Percentiles rank a stretch among this genome's conserved stretches.
phyloP scores from a whole-genome alignment of 2,888 invertebrate species.

The Bombylius major region DNA sequence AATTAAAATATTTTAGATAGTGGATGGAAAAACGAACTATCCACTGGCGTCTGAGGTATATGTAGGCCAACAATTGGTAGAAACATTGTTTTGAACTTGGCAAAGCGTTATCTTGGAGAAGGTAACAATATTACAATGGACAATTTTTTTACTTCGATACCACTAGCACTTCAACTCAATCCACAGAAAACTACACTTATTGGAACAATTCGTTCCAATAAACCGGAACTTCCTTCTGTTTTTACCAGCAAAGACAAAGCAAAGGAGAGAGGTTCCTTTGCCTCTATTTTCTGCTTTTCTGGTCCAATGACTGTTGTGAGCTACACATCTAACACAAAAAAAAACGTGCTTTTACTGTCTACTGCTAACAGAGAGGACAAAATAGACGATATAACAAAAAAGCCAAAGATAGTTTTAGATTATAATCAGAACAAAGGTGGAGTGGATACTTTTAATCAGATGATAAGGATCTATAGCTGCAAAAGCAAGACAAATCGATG shows the following conservation, averaged over 20 bases:
- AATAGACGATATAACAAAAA: constrained; percentile 7
- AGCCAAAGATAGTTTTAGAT: constrained; percentile 13
- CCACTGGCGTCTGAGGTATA: neutral
- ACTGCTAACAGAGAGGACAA: constrained; percentile 1
- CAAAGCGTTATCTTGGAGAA: neutral
- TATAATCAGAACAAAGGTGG: constrained; percentile 17
- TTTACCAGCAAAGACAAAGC: neutral
- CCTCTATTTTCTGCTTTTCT: constrained; percentile 2
- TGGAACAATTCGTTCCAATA: constrained; percentile 1
- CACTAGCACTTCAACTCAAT: neutral
- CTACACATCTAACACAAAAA: constrained; percentile 6
- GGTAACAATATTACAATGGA: constrained; percentile 2
- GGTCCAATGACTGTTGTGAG: neutral
- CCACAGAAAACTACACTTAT: neutral
- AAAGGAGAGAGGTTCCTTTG: neutral
- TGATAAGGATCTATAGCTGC: constrained; percentile 12
- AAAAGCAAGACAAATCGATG: constrained; percentile 16
- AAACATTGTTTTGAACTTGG: neutral
- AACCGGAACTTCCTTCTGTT: neutral
- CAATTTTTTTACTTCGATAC: neutral
- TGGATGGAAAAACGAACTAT: neutral
- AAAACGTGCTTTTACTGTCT: constrained; percentile 4
- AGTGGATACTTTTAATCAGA: constrained; percentile 17
- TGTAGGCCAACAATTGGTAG: neutral
- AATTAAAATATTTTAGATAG: constrained; percentile 5